Conservation (phyloP, 2,113 vertebrate species). For the Lagopus leucura region DNA sequence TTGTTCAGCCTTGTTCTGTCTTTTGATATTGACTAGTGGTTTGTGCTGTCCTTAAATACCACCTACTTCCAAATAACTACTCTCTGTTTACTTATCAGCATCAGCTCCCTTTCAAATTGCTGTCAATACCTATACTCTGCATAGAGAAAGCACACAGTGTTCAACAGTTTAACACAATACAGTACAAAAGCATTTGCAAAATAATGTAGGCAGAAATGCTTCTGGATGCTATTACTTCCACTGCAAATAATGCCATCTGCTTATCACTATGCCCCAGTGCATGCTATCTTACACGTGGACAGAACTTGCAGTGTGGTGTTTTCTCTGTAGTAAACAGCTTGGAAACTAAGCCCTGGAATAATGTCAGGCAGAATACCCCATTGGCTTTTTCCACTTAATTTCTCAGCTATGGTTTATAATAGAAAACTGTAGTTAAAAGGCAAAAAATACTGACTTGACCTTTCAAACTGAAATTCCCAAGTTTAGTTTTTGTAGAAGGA, state of each 20-base stretch:
- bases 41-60: slow-evolving; percentile 22
- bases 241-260: slow-evolving; percentile 70
- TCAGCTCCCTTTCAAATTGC: not conserved
- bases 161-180: not conserved
- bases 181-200: slow-evolving; percentile 38
- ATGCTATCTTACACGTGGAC: slow-evolving; percentile 43
- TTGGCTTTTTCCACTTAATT: slow-evolving; percentile 54
- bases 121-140: not conserved
- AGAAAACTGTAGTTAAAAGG: slow-evolving; percentile 38
- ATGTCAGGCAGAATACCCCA: slow-evolving; percentile 32
- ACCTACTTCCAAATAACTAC: not conserved
- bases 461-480: slow-evolving; percentile 44
- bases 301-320: slow-evolving; percentile 28
- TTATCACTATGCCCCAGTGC: slow-evolving; percentile 57
- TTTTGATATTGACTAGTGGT: not conserved
- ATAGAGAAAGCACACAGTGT: not conserved
- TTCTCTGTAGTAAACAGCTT: slow-evolving; percentile 52
- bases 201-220: slow-evolving; percentile 34
- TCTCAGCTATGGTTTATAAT: slow-evolving; percentile 30
- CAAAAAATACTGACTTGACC: slow-evolving; percentile 43
- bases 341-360: slow-evolving; percentile 36
- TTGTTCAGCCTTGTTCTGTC: not conserved
- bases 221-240: slow-evolving; percentile 63
- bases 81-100: not conserved
- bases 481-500: not conserved